Base-by-base conservation (phyloP, 2,113 vertebrate genomes). In the Marcusenius ussheri region DNA sequence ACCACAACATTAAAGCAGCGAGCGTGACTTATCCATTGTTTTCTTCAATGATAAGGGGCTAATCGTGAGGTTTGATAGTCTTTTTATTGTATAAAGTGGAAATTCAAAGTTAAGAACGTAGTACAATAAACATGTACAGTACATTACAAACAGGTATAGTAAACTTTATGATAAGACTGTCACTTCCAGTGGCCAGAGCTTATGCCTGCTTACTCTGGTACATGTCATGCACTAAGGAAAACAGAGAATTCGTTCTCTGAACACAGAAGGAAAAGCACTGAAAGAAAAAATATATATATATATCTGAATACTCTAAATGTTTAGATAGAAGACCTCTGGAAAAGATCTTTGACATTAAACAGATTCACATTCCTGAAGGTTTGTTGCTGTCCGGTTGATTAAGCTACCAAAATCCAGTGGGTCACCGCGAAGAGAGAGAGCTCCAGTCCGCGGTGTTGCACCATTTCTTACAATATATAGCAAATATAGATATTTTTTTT, bases 81-180 rank as follows among this genome's bases (percentile, higher is more conserved):
- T 46, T 90, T 88, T 89, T 84, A 90, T 89, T 91, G 90, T 91
- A 93, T 89, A 93, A 93, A 93, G 92, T 91, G 91, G 88, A 91
- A 92, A 90, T 85, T 91, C 89, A 91, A 90, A 89, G 89, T 91
- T 91, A 91, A 88, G 92, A 92, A 92, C 83, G 74, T 56, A 87
- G 89, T 91, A 87, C 90, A 91, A 90, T 62, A 93, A 93, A 92
- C 92, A 91, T 93, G 88, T 91, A 92, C 91, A 93, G 53, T 90
- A 91, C 90, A 91, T 90, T 89, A 80, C 31, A 93, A 93, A 92
- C 92, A 91, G 92, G 88, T 90, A 92, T 91, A 92, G 77, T 91
- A 90, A 89, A 91, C 89, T 46, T 89, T 49, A 15, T 51, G 27
- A 80, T 35, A 80, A 70, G 70, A 50, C 45, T 74, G 62, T 89